phyloP scores from a whole-genome alignment of 2,888 invertebrate genomes.

The Galerucella nymphaeae region DNA sequence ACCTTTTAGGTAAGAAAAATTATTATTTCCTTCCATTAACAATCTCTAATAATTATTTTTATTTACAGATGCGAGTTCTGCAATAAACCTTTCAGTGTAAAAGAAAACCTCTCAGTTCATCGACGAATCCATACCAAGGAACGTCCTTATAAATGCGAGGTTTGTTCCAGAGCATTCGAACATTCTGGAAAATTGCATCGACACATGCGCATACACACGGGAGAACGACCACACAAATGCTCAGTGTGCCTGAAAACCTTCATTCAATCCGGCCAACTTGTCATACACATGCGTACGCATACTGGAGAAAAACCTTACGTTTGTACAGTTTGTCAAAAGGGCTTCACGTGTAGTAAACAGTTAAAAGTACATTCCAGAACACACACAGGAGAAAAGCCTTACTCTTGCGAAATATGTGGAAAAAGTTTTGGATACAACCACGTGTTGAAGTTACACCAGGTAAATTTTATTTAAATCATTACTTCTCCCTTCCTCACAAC shows the following conservation, averaged over 20 bases:
- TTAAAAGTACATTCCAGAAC: slow-evolving; percentile 91
- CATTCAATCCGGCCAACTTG: slow-evolving; percentile 90
- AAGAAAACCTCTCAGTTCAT: slow-evolving; percentile 92
- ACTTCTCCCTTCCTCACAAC: background rate
- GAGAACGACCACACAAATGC: slow-evolving; percentile 90
- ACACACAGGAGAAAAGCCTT: slow-evolving; percentile 91
- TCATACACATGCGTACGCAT: slow-evolving; percentile 91
- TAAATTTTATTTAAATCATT: background rate
- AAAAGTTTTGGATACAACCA: slow-evolving; percentile 93
- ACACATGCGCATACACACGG: slow-evolving; percentile 91
- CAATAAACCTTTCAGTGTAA: slow-evolving; percentile 91
- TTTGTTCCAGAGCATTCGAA: slow-evolving; percentile 89
- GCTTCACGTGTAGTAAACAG: slow-evolving; percentile 92
- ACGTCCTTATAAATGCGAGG: slow-evolving; percentile 89
- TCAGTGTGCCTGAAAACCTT: slow-evolving; percentile 89
- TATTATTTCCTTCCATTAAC: background rate
- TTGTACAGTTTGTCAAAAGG: slow-evolving; percentile 84
- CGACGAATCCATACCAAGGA: slow-evolving; percentile 91
- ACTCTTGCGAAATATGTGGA: slow-evolving; percentile 90
- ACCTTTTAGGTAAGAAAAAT: slow-evolving; percentile 70
- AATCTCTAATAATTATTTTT: background rate
- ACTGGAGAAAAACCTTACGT: slow-evolving; percentile 88
- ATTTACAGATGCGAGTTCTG: slow-evolving; percentile 82
- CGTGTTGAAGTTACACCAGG: slow-evolving; percentile 82
- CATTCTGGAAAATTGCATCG: slow-evolving; percentile 91